phyloP scores from a whole-genome alignment of 1,140 invertebrate genomes.

The Eumaeus atala region DNA sequence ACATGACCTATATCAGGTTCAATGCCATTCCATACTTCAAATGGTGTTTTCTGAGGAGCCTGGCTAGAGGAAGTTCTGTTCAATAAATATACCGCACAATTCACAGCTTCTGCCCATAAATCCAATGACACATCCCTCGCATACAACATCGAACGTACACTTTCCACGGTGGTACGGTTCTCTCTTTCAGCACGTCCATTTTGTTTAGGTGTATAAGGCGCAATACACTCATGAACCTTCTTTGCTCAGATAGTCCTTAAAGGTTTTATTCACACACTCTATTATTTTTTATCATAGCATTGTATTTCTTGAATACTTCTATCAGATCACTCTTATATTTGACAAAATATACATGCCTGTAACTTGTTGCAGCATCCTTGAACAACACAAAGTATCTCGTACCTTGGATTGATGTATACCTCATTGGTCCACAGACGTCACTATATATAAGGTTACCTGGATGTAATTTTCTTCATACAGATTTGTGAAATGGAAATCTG shows the following conservation, averaged over 20 bases:
- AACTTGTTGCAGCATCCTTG: slow-evolving; percentile 51
- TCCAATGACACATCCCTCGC: slow-evolving; percentile 24
- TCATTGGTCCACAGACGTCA: slow-evolving; percentile 15
- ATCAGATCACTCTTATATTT: slow-evolving; percentile 52
- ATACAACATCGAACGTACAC: slow-evolving; percentile 32
- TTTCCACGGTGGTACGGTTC: slow-evolving; percentile 41
- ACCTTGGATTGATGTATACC: slow-evolving; percentile 39
- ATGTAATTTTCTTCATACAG: slow-evolving; percentile 19
- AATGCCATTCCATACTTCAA: too few relatives aligned
- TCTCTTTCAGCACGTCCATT: slow-evolving; percentile 61
- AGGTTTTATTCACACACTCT: slow-evolving; percentile 43
- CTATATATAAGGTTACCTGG: slow-evolving; percentile 48
- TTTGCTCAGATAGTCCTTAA: slow-evolving; percentile 29
- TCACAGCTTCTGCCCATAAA: slow-evolving; percentile 21
- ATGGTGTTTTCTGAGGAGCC: too few relatives aligned
- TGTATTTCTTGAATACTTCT: slow-evolving; percentile 37
- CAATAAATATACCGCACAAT: too few relatives aligned
- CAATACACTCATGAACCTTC: slow-evolving; percentile 37
- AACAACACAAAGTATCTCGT: slow-evolving; percentile 51
- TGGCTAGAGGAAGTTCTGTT: too few relatives aligned
- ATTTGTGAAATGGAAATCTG: slow-evolving; percentile 32
- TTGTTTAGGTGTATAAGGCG: slow-evolving; percentile 44
- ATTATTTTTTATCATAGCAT: slow-evolving; percentile 33
- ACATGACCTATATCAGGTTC: too few relatives aligned
- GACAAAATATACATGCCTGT: slow-evolving; percentile 51